A percentile compares a stretch with the other conserved stretches of the same genome.
Evolutionary conservation across 2,888 invertebrate genomes (phyloP).

Genomic region (Drosophila atripex): DNA sequence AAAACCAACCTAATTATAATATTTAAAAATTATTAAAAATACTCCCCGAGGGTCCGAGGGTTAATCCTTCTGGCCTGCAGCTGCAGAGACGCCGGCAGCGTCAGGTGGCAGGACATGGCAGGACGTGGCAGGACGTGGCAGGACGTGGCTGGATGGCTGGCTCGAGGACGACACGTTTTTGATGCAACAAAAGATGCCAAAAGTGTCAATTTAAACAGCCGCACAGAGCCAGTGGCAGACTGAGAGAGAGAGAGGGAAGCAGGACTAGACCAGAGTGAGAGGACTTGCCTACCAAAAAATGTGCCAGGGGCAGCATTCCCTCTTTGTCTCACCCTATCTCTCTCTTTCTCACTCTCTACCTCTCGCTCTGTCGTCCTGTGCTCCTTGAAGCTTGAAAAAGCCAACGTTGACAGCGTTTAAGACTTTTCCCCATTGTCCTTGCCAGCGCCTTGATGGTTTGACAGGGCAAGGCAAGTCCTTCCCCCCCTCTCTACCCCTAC

Average conservation of each 20-base stretch:
- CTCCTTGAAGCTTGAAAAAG: slow-evolving; percentile 76
- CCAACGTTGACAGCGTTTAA: slow-evolving; percentile 80
- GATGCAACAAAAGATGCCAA: slow-evolving; percentile 78
- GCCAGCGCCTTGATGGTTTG: slow-evolving; percentile 55
- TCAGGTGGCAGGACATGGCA: slow-evolving; percentile 15
- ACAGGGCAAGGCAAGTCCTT: slow-evolving; percentile 65
- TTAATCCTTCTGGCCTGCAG: slow-evolving; percentile 21
- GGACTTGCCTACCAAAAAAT: slow-evolving; percentile 31
- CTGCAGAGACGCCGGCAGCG: slow-evolving; percentile 12
- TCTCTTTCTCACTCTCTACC: slow-evolving; percentile 23
- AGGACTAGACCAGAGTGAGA: neutral
- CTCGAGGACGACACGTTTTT: slow-evolving; percentile 61
- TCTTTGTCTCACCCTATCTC: slow-evolving; percentile 33
- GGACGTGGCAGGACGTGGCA: neutral
- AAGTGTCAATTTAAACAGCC: slow-evolving; percentile 79
- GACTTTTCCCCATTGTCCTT: slow-evolving; percentile 77
- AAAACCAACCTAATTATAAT: slow-evolving; percentile 1
- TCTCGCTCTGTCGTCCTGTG: slow-evolving; percentile 29
- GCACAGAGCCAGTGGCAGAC: slow-evolving; percentile 53
- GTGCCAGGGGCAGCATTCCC: slow-evolving; percentile 40
- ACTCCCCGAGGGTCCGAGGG: slow-evolving; percentile 19
- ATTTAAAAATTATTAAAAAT: neutral
- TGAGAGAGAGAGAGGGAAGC: neutral
- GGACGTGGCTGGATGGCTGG: slow-evolving; percentile 18
- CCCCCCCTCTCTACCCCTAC: slow-evolving; percentile 3